A percentile compares a stretch with the other conserved stretches of the same genome.
These are phyloP conservation scores for Adoxophyes honmai DNA, from an alignment of 1,140 invertebrate genomes.

Conservation along the genomic window DNA sequence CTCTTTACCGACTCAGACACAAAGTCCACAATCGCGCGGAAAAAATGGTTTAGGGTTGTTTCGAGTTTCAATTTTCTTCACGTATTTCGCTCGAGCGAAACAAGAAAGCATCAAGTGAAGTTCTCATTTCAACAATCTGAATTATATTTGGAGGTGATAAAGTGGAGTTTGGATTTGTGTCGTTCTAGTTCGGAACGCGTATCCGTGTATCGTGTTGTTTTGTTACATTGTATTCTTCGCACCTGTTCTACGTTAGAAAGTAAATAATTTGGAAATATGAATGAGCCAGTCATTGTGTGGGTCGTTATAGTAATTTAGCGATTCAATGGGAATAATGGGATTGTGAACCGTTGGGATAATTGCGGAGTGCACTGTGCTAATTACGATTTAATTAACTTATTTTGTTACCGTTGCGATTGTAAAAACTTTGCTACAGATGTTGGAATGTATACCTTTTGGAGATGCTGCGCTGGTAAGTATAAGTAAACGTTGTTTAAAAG, in stretches of 20 bases:
- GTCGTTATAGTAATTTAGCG: constrained; percentile 1
- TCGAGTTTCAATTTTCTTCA: constrained; percentile 11
- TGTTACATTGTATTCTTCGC: constrained; percentile 10
- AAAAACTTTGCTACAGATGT: no score
- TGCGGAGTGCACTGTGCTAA: not conserved
- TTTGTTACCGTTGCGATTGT: no score
- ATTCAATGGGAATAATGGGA: not conserved
- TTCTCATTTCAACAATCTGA: no score
- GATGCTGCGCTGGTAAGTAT: no score
- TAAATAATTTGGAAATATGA: constrained; percentile 15
- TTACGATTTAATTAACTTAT: not conserved
- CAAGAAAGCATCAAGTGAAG: no score
- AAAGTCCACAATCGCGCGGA: not conserved
- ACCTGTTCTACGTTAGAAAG: constrained; percentile 14
- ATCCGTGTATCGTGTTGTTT: not conserved
- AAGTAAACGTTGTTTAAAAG: no score
- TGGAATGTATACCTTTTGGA: no score
- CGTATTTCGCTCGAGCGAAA: not conserved
- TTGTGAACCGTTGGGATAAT: not conserved
- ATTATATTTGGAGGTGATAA: no score
- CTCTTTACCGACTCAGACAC: not conserved
- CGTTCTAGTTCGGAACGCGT: no score
- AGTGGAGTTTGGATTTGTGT: no score
- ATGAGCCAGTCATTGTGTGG: constrained; percentile 9
- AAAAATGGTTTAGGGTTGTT: not conserved